These are phyloP conservation scores for Ormia ochracea DNA, from an alignment of 2,888 invertebrate genomes.

Conservation along the genomic window DNA sequence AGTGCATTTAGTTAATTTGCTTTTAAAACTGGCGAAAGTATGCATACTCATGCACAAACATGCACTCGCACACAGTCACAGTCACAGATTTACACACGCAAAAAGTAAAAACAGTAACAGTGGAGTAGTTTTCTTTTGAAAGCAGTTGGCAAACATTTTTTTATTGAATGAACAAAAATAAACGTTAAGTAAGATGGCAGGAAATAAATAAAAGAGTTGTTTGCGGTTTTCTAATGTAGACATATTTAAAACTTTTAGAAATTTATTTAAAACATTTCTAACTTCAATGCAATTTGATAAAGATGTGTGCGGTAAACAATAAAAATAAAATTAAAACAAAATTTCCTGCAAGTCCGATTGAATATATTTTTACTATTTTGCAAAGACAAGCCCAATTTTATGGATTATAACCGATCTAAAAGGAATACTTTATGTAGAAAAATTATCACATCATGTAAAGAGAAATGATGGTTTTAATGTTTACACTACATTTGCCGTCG, in stretches of 20 bases:
- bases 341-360: too few relatives aligned
- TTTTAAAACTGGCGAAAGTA: constrained; percentile 19
- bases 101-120: constrained; percentile 3
- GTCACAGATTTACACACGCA: too few relatives aligned
- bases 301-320: background rate
- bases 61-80: background rate
- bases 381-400: too few relatives aligned
- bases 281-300: background rate
- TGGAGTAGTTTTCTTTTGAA: constrained; percentile 20
- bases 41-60: background rate
- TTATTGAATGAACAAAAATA: constrained; percentile 18
- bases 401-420: too few relatives aligned
- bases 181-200: background rate
- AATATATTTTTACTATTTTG: too few relatives aligned
- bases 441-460: too few relatives aligned
- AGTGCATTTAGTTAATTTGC: constrained; percentile 61
- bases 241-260: constrained; percentile 6
- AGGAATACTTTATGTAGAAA: too few relatives aligned
- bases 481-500: too few relatives aligned
- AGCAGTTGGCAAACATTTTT: constrained; percentile 23
- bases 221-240: constrained; percentile 13
- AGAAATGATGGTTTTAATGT: too few relatives aligned
- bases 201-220: constrained; percentile 4
- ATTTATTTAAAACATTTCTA: constrained; percentile 1
- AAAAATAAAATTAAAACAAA: too few relatives aligned